Evolutionary conservation across 2,888 invertebrate genomes (phyloP), one percentile per base, ranked within the genome.

Genomic region (Imbricaverruca yamaguchii): DNA sequence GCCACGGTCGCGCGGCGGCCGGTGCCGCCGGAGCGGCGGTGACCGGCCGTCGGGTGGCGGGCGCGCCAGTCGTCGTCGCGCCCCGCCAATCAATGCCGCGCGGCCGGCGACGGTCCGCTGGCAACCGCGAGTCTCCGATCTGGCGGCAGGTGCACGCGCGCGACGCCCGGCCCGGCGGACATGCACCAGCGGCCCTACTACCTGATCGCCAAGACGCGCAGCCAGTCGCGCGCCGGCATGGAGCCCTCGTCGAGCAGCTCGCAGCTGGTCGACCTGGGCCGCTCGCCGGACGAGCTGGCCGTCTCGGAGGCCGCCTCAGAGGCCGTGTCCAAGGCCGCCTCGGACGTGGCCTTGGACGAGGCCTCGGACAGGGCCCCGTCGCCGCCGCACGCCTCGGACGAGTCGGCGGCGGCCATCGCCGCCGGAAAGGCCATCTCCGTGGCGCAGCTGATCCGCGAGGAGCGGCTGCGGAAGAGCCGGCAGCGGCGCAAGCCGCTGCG

Each of bases 1-100:
- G 69, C 25, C 56, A 12, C 25, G 82, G 81, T 12, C 82, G 82
- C 1, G 82, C 81, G 25, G 69, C 7, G 8, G 87, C 83, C 89
- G 88, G 1, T 90, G 90, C 15, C 77, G 82, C 6, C 23, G 61
- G 4, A 79, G 67, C n/a, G 53, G 18, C 15, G 12, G 69, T 53
- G n/a, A 0, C 39, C 67, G 67, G 53, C 69, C 13, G 65, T 21
- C 9, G 74, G 59, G 59, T 7, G 59, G 12, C 59, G 59, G 39
- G 39, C 59, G 15, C 59, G 15, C 59, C 59, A 59, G 59, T 59
- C 59, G 59, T 7, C 12, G 59, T 7, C 74, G 10, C 8, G 55
- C 55, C 12, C 55, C 21, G 21, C 55, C 53, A 53, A 74, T 74
- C 74, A 15, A 74, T 74, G 74, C 21, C 11, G 21, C 23, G 18